Percentiles rank a stretch among this genome's conserved stretches.
phyloP scores from a whole-genome alignment of 2,113 vertebrate species.

The Pipa parva region DNA sequence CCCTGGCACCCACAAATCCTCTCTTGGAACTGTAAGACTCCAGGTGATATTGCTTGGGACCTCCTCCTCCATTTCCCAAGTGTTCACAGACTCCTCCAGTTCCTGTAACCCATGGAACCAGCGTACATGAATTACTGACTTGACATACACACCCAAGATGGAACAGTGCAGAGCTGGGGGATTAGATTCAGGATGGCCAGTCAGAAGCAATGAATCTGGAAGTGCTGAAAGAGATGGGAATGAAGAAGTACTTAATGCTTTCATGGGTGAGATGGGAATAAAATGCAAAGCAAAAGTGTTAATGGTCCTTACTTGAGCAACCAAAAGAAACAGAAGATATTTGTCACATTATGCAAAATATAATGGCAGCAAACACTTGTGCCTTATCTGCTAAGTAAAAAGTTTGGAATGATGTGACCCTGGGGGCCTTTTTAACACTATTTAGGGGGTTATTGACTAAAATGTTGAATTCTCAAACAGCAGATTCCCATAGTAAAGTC shows the following conservation, averaged over 20 bases:
- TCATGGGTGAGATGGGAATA: not conserved
- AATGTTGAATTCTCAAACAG: too few species aligned
- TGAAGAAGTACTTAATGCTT: not conserved
- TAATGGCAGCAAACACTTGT: too few species aligned
- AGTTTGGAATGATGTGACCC: too few species aligned
- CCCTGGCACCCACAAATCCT: not conserved
- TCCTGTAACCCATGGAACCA: slow-evolving; percentile 46
- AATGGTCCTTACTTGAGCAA: too few species aligned
- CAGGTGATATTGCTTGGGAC: slow-evolving; percentile 28
- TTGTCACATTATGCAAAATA: too few species aligned
- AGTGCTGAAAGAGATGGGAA: slow-evolving; percentile 47
- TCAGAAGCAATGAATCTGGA: slow-evolving; percentile 50
- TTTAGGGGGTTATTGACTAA: too few species aligned
- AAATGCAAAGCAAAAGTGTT: not conserved
- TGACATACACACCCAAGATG: not conserved
- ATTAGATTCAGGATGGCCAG: not conserved
- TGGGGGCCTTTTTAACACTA: too few species aligned
- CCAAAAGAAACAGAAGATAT: too few species aligned
- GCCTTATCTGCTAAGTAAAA: too few species aligned
- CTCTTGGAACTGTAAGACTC: not conserved
- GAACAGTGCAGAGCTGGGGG: slow-evolving; percentile 45
- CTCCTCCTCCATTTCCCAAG: slow-evolving; percentile 2
- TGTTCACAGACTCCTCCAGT: accelerated
- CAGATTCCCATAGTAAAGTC: too few species aligned
- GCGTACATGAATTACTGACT: accelerated